Percentiles rank a stretch among this genome's conserved stretches.
Conservation (phyloP, 2,888 invertebrate genomes). For the Carpatolechia fugitivella region DNA sequence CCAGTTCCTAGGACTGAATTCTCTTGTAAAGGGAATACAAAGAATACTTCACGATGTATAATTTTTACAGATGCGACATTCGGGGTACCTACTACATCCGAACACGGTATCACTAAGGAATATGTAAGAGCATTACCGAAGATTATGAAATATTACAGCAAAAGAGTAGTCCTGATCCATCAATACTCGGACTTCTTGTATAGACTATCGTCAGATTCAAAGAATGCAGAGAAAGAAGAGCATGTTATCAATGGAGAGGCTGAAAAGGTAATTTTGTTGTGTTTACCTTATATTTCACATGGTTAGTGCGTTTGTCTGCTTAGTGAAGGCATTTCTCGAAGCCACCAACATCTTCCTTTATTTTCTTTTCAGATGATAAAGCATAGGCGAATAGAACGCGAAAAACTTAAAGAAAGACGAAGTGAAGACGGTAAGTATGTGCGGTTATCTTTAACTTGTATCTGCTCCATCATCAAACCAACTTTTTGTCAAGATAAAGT, state of each 20-base stretch:
- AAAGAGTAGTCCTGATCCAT: background rate
- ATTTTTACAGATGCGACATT: background rate
- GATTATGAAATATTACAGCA: background rate
- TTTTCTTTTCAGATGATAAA: background rate
- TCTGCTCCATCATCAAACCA: too few species aligned
- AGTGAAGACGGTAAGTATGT: too few species aligned
- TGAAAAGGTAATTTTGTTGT: background rate
- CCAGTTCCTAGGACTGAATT: too few species aligned
- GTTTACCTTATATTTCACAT: too few species aligned
- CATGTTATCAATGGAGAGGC: background rate
- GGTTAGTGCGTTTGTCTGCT: background rate
- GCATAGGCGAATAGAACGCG: background rate
- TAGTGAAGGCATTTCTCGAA: too few species aligned
- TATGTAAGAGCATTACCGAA: background rate
- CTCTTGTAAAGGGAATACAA: too few species aligned
- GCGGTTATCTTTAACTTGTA: too few species aligned
- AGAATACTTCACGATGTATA: too few species aligned
- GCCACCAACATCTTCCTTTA: too few species aligned
- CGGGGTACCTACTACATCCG: background rate
- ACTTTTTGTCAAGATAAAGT: too few species aligned
- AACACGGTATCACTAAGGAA: background rate
- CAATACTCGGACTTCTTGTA: background rate
- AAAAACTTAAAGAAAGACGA: background rate
- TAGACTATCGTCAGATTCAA: background rate
- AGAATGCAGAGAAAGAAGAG: background rate